Conservation (phyloP, 2,113 vertebrate genomes). For the Grammomys surdaster region DNA sequence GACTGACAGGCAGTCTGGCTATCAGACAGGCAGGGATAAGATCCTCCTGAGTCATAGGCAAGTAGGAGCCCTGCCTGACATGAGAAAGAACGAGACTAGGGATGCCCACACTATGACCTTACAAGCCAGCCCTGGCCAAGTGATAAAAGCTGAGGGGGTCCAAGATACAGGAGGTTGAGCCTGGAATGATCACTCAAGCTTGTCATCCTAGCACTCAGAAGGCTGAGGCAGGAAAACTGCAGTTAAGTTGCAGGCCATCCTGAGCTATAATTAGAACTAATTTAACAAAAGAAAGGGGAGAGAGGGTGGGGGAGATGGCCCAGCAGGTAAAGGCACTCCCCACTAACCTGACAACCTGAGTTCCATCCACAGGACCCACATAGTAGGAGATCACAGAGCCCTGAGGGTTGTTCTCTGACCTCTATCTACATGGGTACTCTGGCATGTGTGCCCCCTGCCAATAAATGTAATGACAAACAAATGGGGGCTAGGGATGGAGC, state of each 20-base stretch:
- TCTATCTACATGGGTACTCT: neutral
- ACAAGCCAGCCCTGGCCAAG: neutral
- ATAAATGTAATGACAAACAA: neutral
- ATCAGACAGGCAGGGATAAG: neutral
- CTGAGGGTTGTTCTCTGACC: neutral
- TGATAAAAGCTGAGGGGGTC: neutral
- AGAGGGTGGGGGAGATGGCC: neutral
- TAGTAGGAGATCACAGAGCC: neutral
- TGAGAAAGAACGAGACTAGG: too few relatives aligned
- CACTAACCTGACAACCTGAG: neutral
- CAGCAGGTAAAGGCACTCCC: neutral
- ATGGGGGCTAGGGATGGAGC: neutral
- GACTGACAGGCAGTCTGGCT: neutral
- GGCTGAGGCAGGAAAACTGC: neutral
- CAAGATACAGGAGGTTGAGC: neutral
- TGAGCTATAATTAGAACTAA: neutral
- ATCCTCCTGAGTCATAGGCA: conserved; percentile 15
- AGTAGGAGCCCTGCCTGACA: neutral
- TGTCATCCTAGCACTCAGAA: neutral
- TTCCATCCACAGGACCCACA: neutral
- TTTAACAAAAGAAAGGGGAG: neutral
- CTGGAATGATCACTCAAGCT: neutral
- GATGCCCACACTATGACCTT: neutral
- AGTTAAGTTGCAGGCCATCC: neutral
- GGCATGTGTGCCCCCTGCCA: neutral